Evolutionary conservation across 2,797 vertebrate genomes (phyloP), one percentile per base, ranked within the genome.

Genomic region (Spheniscus humboldti): DNA sequence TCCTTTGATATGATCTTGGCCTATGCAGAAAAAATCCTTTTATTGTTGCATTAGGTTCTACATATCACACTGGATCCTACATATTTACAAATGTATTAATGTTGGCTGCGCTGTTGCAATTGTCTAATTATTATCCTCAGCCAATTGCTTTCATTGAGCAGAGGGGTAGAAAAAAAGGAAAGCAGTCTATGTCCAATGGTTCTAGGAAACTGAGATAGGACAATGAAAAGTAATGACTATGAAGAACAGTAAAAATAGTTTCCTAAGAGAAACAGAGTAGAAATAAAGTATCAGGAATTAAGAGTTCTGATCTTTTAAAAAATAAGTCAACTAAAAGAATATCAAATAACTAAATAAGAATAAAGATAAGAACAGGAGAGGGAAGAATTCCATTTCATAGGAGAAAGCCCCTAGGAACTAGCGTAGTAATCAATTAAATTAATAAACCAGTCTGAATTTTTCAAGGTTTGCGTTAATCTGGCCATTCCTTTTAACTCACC

Each of bases 21-120:
- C 48, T 78, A 59, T 23, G 76, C 37, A 96, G 86, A 91, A 95
- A 97, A 97, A 89, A 96, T 89, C 25, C 43, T 48, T 91, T 95
- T 92, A 19, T 12, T 73, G 7, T 77, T 87, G 18, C 13, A 33
- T 62, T 76, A 45, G 39, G 14, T 53, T 55, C 43, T 92, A 87
- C 37, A 24, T 87, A 56, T 47, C 28, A 5, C 30, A 20, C 39
- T 50, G 8, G 8, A 73, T 66, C 11, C 45, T 93, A 76, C 43
- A 37, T 75, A 89, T 88, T 95, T 95, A 92, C 89, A 66, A 77
- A 43, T n/a, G 41, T 96, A 62, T 95, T 82, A 93, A 94, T 89
- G 66, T 91, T 94, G 92, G 88, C n/a, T 94, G 66, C 20, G 30
- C 56, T 87, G 56, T 83, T 94, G 73, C 8, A 52, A 37, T 27